A percentile compares a stretch with the other conserved stretches of the same genome.
phyloP scores from a whole-genome alignment of 2,888 invertebrate species.

The Nebria salina region DNA sequence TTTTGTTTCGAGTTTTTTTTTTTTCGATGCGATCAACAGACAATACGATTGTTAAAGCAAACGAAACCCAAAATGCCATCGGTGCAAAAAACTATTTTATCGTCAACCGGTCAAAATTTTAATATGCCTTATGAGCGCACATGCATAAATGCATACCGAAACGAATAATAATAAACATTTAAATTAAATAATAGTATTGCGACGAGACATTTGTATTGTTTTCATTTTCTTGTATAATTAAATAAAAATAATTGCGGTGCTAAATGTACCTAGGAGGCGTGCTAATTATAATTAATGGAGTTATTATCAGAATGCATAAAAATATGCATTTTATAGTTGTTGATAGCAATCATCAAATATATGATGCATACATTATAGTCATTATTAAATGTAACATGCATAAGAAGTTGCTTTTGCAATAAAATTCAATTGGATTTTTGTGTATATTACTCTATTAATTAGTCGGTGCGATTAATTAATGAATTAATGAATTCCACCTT shows the following conservation, averaged over 20 bases:
- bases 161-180: conserved; percentile 2
- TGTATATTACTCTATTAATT: too few species aligned
- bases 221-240: conserved; percentile 4
- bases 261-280: neutral
- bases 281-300: conserved; percentile 15
- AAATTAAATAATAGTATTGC: neutral
- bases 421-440: too few species aligned
- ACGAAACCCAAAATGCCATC: neutral
- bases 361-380: too few species aligned
- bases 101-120: conserved; percentile 11
- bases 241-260: conserved; percentile 10
- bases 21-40: neutral
- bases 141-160: conserved; percentile 1
- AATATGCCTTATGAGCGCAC: neutral
- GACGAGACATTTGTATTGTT: neutral
- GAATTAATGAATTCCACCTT: too few species aligned
- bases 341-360: conserved; percentile 12
- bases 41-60: neutral
- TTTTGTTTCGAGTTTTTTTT: conserved; percentile 15
- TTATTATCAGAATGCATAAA: conserved; percentile 22
- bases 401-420: too few species aligned
- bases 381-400: too few species aligned
- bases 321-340: conserved; percentile 14
- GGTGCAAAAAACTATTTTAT: neutral
- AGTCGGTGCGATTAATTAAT: too few species aligned